These are phyloP conservation scores for Poecilus cupreus DNA, from an alignment of 2,888 invertebrate species.

Conservation along the genomic window DNA sequence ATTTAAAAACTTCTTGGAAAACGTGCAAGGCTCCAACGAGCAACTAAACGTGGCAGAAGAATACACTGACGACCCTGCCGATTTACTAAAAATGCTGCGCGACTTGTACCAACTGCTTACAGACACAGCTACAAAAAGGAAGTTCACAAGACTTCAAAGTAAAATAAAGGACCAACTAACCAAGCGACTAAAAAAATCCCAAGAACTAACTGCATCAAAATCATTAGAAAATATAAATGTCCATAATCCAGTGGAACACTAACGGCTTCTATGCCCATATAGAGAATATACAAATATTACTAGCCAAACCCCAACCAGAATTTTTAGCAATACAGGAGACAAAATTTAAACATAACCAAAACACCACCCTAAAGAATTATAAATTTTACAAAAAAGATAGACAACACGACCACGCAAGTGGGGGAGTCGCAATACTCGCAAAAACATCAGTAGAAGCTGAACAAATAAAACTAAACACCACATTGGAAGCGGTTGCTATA, in stretches of 20 bases:
- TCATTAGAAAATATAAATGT: neutral
- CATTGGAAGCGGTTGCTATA: no score
- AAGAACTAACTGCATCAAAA: neutral
- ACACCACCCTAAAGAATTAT: no score
- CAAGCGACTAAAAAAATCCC: neutral
- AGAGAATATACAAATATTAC: constrained; percentile 3
- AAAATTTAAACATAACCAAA: neutral
- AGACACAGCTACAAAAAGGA: neutral
- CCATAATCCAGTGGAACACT: constrained; percentile 47
- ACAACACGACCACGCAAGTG: constrained; percentile 29
- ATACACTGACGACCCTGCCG: no score
- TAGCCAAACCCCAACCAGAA: neutral
- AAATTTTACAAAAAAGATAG: neutral
- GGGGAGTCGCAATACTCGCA: neutral
- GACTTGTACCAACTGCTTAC: neutral
- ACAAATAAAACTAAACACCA: no score
- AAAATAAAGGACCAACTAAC: constrained; percentile 22
- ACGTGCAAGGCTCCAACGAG: neutral
- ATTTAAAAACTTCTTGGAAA: no score
- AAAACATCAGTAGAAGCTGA: no score
- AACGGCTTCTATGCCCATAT: constrained; percentile 25
- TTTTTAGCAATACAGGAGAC: neutral
- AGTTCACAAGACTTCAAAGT: constrained; percentile 9
- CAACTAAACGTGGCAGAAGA: neutral
- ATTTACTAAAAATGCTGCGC: neutral